Conservation (phyloP, 2,113 vertebrate species). For the Jacana jacana region DNA sequence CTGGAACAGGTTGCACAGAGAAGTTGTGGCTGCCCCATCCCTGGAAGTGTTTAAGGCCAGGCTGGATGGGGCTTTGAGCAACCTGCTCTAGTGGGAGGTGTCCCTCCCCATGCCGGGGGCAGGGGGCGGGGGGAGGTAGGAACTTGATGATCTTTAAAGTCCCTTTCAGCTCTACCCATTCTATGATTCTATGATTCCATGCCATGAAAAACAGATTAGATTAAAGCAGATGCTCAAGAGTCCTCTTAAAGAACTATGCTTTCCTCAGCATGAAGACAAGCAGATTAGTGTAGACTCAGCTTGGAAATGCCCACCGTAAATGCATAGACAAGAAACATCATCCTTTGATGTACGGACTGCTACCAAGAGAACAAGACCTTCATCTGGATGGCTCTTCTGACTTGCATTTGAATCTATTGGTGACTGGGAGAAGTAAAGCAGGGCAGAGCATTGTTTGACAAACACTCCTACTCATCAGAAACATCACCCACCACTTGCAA, state of each 20-base stretch:
- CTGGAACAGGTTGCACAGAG: no score
- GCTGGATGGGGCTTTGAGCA: no score
- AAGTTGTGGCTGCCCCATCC: no score
- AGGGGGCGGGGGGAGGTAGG: no score
- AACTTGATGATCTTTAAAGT: no score
- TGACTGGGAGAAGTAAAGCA: background rate
- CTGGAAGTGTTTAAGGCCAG: no score
- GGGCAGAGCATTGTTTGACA: background rate
- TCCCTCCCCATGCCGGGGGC: no score
- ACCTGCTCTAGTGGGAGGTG: no score
- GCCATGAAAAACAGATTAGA: background rate
- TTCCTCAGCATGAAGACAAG: background rate
- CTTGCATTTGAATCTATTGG: background rate
- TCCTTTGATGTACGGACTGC: background rate
- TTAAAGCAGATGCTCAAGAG: background rate
- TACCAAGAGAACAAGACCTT: background rate
- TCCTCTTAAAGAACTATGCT: background rate
- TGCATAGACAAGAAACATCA: accelerated
- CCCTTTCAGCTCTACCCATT: no score
- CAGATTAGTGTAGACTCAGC: background rate
- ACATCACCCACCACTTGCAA: background rate
- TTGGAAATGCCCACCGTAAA: background rate
- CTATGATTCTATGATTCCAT: no score
- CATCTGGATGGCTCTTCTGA: background rate
- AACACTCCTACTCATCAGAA: background rate